These are phyloP conservation scores for Camponotus pennsylvanicus DNA, from an alignment of 1,140 invertebrate genomes.

Conservation along the genomic window DNA sequence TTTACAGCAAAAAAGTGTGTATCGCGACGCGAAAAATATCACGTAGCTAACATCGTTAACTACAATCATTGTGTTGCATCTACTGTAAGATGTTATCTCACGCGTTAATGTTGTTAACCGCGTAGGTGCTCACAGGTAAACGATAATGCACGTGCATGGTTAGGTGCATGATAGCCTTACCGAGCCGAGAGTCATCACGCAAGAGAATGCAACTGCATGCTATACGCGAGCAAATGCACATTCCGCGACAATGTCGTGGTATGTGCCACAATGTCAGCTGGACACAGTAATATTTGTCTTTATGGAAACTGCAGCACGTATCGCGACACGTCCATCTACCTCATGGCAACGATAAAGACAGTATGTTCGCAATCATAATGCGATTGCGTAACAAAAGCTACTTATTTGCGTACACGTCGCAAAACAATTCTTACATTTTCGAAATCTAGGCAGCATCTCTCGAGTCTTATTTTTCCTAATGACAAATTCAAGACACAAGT, in stretches of 20 bases:
- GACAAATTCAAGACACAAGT: background rate
- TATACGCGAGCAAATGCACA: constrained; percentile 28
- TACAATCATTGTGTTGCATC: background rate
- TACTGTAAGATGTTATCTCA: background rate
- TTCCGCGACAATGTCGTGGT: constrained; percentile 23
- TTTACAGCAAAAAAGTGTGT: background rate
- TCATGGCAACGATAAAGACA: constrained; percentile 16
- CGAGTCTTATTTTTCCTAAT: too few species aligned
- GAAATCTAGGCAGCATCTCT: background rate
- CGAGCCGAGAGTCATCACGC: constrained; percentile 24
- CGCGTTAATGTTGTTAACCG: constrained; percentile 13
- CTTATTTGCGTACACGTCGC: background rate
- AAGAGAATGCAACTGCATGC: constrained; percentile 23
- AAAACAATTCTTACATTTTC: background rate
- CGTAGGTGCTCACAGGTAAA: constrained; percentile 18
- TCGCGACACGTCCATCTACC: constrained; percentile 10
- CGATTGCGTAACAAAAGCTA: background rate
- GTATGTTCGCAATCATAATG: background rate
- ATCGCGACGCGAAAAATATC: background rate
- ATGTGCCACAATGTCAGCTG: constrained; percentile 19
- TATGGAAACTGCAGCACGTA: constrained; percentile 28
- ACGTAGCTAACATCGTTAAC: background rate
- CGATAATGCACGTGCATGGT: constrained; percentile 11
- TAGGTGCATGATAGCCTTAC: background rate
- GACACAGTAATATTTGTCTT: constrained; percentile 50